phyloP scores from a whole-genome alignment of 1,140 invertebrate genomes.

The Anastrepha ludens region DNA sequence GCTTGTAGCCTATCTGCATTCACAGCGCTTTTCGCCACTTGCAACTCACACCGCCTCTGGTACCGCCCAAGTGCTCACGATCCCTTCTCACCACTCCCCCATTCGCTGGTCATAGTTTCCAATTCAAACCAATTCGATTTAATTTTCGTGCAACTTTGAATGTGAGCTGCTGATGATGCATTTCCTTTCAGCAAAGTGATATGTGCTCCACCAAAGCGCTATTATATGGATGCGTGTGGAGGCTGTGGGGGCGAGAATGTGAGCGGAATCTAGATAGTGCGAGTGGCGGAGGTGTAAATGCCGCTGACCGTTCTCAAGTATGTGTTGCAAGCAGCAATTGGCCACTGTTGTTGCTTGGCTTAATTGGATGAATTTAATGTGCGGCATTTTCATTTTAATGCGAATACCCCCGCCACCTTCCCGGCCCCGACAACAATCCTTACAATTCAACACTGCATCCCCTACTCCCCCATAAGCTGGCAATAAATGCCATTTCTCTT shows the following conservation, averaged over 20 bases:
- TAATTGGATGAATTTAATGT: conserved; percentile 52
- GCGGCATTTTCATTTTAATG: conserved; percentile 52
- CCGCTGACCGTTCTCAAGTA: conserved; percentile 45
- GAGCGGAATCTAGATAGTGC: background rate
- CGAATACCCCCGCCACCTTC: background rate
- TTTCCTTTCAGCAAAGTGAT: conserved; percentile 45
- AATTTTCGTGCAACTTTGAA: conserved; percentile 44
- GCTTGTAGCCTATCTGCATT: conserved; percentile 9
- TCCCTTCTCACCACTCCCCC: background rate
- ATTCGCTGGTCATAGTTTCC: background rate
- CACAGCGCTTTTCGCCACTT: conserved; percentile 19
- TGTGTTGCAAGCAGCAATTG: conserved; percentile 2
- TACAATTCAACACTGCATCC: no score
- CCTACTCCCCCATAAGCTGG: background rate
- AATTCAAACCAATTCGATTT: conserved; percentile 43
- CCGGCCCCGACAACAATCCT: background rate
- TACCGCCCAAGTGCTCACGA: background rate
- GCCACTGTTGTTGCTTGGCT: background rate
- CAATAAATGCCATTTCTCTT: conserved; percentile 39
- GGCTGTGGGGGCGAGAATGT: background rate
- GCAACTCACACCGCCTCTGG: background rate
- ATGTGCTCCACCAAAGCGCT: background rate
- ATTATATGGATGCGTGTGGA: no score
- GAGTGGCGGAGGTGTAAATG: conserved; percentile 18
- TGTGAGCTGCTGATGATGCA: conserved; percentile 47